These are phyloP conservation scores for Scrobipalpa atriplicella DNA, from an alignment of 2,888 invertebrate species.

Conservation along the genomic window DNA sequence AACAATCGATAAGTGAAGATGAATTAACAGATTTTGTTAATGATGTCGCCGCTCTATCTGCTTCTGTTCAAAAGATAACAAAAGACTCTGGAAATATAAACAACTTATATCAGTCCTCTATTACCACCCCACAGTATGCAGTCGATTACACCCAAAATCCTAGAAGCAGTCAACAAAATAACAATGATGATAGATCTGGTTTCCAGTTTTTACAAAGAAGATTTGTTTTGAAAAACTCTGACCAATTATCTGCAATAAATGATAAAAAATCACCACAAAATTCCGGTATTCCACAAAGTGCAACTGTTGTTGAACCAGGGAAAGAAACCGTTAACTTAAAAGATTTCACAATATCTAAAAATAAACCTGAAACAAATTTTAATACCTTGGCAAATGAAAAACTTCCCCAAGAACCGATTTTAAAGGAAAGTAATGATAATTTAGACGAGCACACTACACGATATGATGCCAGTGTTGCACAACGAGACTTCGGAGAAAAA, in stretches of 20 bases:
- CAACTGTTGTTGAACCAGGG: background rate
- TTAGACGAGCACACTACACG: background rate
- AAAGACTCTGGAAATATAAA: background rate
- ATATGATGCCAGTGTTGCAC: background rate
- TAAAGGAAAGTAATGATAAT: background rate
- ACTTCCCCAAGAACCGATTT: background rate
- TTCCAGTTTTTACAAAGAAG: background rate
- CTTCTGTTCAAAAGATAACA: background rate
- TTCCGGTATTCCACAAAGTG: background rate
- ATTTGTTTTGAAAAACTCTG: background rate
- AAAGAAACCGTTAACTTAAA: background rate
- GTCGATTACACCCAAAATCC: background rate
- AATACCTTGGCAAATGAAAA: background rate
- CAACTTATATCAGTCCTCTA: background rate
- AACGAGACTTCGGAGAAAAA: background rate
- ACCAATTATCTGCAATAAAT: background rate
- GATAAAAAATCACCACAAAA: background rate
- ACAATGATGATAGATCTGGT: background rate
- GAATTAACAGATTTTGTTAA: conserved; percentile 17
- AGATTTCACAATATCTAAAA: too few species aligned
- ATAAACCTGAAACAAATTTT: background rate
- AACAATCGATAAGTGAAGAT: background rate
- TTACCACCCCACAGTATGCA: background rate
- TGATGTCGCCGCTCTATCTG: background rate
- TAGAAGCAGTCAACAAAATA: background rate